Base-by-base conservation (phyloP, 2,888 invertebrate genomes). In the Sialis lutaria region DNA sequence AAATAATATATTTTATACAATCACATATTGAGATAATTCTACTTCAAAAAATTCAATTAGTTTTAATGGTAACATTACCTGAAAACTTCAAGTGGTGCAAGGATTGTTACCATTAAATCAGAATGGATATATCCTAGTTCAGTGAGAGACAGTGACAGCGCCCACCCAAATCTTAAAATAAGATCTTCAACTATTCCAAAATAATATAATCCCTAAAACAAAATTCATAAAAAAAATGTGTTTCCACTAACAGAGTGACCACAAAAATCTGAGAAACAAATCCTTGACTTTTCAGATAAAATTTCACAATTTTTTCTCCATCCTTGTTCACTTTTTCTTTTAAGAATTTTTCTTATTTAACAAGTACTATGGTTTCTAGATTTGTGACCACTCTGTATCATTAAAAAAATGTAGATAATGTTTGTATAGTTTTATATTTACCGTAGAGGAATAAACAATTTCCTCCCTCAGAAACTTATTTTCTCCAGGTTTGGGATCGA, bases 181-280 rank as follows among this genome's bases (percentile, higher is more conserved):
- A 95, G 79, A 67, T 98, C 96, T 68, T 96, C 95, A 39, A 93
- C 71, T 53, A 98, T 92, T 13, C 95, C 96, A 66, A 95, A 90
- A 64, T 98, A 98, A 63, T 93, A 93, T 64, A 89, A 92, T 57
- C 79, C 77, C 85, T 89, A 64, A 22, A 71, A 73, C n/a, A 50
- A 50, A 40, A 40, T 10, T 35, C n/a, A n/a, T 35, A 9, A 9
- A 4, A n/a, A n/a, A 35, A n/a, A n/a, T 35, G n/a, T 35, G 8
- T 35, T 35, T 35, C n/a, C n/a, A 35, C 2, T 35, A 35, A 35
- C n/a, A 22, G 22, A 22, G 22, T 22, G 22, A 22, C 22, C 22
- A 22, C 22, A 22, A 22, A 22, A 22, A 22, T 22, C 22, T 22
- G 22, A 22, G 22, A 22, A 2, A 22, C n/a, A 22, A 22, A 22